Evolutionary conservation across 2,113 vertebrate genomes (phyloP), one percentile per base, ranked within the genome.

Genomic region (Callipepla squamata): DNA sequence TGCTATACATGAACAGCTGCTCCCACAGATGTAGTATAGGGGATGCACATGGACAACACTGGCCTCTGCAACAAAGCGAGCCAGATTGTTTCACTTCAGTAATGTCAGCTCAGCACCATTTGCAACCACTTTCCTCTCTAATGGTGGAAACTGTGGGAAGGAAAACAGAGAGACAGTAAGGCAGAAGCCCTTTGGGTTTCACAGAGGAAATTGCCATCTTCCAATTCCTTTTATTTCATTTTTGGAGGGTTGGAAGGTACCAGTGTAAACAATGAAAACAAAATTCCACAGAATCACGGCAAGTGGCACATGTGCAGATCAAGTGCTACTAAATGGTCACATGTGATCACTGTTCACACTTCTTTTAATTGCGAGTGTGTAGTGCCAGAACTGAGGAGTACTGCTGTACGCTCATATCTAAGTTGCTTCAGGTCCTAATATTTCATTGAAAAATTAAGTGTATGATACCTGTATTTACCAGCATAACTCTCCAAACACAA

Each of bases 251-350:
- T 36, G 3, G 6, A 21, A 61, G 57, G 42, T 18, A 18, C 15
- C 80, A 19, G 32, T n/a, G 22, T 40, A 34, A 72, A 47, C 22
- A n/a, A n/a, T 1, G 14, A 32, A 42, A 81, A 22, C 16, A 48
- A 69, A 62, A 59, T 6, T 28, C 8, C 36, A 20, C 30, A 66
- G 20, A 65, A 2, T 20, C 36, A 11, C 59, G 65, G 45, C 12
- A 40, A 36, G 4, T 8, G 2, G 5, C 34, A 0, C 0, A 0
- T 6, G 14, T 16, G 58, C 8, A 73, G 36, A 57, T 72, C 30
- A 6, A 76, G 36, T 7, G 3, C 18, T 4, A 32, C 13, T 44
- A n/a, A 23, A 26, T 2, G 4, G 7, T 36, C 30, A 21, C 20
- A 21, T 57, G 62, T 4, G 1, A 44, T 3, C 55, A 62, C 74